Conservation (phyloP, 2,888 invertebrate species). For the Tyria jacobaeae region DNA sequence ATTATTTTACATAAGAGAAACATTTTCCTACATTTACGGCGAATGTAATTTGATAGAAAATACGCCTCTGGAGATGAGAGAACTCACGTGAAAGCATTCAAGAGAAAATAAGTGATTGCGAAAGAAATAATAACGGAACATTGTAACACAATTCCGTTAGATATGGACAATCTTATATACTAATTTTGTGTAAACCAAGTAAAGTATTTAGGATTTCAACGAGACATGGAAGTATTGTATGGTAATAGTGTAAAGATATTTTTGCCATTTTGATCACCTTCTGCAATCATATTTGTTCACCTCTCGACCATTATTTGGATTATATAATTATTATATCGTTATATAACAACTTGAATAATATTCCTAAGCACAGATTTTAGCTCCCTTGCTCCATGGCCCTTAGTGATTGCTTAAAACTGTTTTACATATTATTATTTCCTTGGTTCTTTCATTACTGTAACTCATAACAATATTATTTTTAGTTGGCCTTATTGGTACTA, state of each 20-base stretch:
- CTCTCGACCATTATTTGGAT: too few species aligned
- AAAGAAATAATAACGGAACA: slow-evolving; percentile 46
- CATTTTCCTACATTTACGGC: slow-evolving; percentile 12
- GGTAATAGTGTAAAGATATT: too few species aligned
- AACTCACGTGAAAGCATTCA: slow-evolving; percentile 23
- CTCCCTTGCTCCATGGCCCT: too few species aligned
- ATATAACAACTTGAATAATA: not conserved
- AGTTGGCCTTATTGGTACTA: not conserved
- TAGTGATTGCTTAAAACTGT: not conserved
- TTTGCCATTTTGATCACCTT: too few species aligned
- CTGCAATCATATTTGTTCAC: too few species aligned
- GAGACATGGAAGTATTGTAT: too few species aligned
- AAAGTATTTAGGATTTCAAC: not conserved
- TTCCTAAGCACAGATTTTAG: not conserved
- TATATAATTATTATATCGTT: too few species aligned
- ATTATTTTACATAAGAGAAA: slow-evolving; percentile 23
- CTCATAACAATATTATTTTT: not conserved
- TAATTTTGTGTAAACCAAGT: not conserved
- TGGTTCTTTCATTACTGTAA: not conserved
- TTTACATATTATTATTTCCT: not conserved
- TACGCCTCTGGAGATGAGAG: slow-evolving; percentile 26
- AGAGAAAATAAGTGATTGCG: slow-evolving; percentile 27
- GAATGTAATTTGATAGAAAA: slow-evolving; percentile 15
- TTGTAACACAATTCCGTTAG: slow-evolving; percentile 40
- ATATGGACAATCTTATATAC: slow-evolving; percentile 31